A percentile compares a stretch with the other conserved stretches of the same genome.
Evolutionary conservation across 2,888 invertebrate species (phyloP).

Genomic region (Callinectes sapidus): DNA sequence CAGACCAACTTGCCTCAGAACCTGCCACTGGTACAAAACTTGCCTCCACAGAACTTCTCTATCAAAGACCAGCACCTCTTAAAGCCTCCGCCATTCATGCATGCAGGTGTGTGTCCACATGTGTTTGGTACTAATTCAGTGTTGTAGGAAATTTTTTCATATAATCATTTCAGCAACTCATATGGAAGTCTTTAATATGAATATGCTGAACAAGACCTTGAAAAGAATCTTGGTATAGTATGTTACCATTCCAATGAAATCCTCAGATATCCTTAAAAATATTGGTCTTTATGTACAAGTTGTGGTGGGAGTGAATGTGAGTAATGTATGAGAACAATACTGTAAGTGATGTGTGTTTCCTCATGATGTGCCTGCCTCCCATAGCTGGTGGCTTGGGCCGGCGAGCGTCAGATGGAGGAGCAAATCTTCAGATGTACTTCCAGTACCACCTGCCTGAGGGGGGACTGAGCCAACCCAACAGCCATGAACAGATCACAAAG

Average conservation of each 20-base stretch:
- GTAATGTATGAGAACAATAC: background rate
- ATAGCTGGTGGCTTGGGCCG: conserved; percentile 80
- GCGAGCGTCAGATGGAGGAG: conserved; percentile 96
- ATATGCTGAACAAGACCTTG: background rate
- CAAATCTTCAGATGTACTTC: conserved; percentile 88
- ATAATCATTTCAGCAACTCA: background rate
- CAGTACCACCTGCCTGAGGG: conserved; percentile 78
- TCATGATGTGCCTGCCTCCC: background rate
- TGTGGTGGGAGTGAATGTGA: background rate
- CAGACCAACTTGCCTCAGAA: conserved; percentile 90
- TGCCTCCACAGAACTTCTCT: conserved; percentile 89
- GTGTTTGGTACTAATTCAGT: background rate
- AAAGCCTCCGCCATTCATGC: conserved; percentile 93
- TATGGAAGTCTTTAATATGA: background rate
- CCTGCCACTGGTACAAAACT: conserved; percentile 88
- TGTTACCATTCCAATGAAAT: background rate
- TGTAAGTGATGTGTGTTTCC: background rate
- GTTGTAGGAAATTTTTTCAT: background rate
- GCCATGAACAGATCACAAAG: conserved; percentile 78
- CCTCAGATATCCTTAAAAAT: background rate
- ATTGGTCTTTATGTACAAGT: background rate
- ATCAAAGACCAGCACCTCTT: conserved; percentile 94
- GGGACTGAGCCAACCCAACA: conserved; percentile 80
- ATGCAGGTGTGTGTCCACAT: conserved; percentile 65
- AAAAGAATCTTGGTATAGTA: background rate